Percentiles rank a stretch among this genome's conserved stretches.
Conservation (phyloP, 2,888 invertebrate genomes). For the Drosophila rubida region DNA sequence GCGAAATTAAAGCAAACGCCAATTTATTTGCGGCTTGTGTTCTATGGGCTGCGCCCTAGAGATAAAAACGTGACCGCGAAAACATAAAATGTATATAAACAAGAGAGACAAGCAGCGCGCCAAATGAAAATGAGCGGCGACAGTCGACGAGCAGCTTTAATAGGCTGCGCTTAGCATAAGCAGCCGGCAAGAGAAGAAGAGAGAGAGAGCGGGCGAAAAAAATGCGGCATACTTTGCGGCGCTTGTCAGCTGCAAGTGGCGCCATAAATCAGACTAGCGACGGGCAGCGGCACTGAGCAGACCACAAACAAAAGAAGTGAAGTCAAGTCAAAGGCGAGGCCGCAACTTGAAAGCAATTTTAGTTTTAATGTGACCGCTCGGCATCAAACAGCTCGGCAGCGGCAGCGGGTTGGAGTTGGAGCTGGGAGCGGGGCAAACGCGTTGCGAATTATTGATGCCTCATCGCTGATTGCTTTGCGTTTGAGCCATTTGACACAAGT, state of each 20-base stretch:
- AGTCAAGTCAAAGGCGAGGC: slow-evolving; percentile 60
- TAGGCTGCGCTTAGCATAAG: slow-evolving; percentile 48
- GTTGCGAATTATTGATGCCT: slow-evolving; percentile 76
- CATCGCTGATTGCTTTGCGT: slow-evolving; percentile 77
- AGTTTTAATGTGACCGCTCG: slow-evolving; percentile 68
- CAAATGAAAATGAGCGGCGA: slow-evolving; percentile 52
- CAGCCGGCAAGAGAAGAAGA: not conserved
- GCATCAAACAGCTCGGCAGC: too few relatives aligned
- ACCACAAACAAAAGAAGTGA: slow-evolving; percentile 59
- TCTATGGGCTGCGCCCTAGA: slow-evolving; percentile 47
- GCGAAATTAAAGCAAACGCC: slow-evolving; percentile 50
- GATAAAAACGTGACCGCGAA: slow-evolving; percentile 79
- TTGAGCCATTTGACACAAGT: slow-evolving; percentile 74
- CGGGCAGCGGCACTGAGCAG: slow-evolving; percentile 16
- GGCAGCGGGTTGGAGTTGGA: too few relatives aligned
- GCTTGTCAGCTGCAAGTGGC: slow-evolving; percentile 73
- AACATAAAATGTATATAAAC: slow-evolving; percentile 56
- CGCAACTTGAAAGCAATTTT: slow-evolving; percentile 59
- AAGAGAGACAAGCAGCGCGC: slow-evolving; percentile 17
- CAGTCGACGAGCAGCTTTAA: slow-evolving; percentile 42
- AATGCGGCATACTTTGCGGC: slow-evolving; percentile 59
- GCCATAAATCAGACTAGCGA: slow-evolving; percentile 66
- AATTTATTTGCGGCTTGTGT: slow-evolving; percentile 48
- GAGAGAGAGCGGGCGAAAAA: slow-evolving; percentile 24
- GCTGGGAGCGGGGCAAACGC: slow-evolving; percentile 42